Evolutionary conservation across 37 sponge, comb jelly and placozoan genomes (phyloP).

Genomic region (Halichondria panicea): DNA sequence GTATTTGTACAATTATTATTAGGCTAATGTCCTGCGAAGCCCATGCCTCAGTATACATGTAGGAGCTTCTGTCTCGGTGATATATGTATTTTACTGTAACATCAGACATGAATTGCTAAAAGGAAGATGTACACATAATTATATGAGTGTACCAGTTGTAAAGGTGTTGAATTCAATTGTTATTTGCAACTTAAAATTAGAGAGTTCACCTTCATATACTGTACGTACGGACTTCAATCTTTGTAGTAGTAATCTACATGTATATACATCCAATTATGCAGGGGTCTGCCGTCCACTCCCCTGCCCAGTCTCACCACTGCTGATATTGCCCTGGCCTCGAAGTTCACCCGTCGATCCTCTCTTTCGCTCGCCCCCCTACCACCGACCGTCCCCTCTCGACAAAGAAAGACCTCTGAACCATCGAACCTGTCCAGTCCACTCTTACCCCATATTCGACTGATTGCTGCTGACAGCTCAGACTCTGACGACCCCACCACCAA

Average conservation of each 20-base stretch:
- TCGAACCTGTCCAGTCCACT: neutral
- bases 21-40: too few relatives aligned
- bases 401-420: constrained; percentile 24
- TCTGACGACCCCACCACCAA: neutral
- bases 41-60: neutral
- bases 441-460: neutral
- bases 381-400: neutral
- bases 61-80: neutral
- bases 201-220: too few relatives aligned
- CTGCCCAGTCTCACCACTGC: constrained; percentile 39
- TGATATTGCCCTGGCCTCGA: constrained; percentile 31
- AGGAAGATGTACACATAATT: neutral
- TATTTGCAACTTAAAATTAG: too few relatives aligned
- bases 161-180: neutral
- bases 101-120: too few relatives aligned
- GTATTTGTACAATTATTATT: neutral
- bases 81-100: neutral
- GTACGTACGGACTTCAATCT: neutral
- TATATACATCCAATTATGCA: neutral
- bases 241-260: neutral
- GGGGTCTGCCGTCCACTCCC: neutral
- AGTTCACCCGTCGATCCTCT: neutral
- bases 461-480: neutral
- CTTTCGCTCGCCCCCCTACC: neutral
- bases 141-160: neutral